Conservation (phyloP, 2,888 invertebrate species). For the Proisotoma minuta region DNA sequence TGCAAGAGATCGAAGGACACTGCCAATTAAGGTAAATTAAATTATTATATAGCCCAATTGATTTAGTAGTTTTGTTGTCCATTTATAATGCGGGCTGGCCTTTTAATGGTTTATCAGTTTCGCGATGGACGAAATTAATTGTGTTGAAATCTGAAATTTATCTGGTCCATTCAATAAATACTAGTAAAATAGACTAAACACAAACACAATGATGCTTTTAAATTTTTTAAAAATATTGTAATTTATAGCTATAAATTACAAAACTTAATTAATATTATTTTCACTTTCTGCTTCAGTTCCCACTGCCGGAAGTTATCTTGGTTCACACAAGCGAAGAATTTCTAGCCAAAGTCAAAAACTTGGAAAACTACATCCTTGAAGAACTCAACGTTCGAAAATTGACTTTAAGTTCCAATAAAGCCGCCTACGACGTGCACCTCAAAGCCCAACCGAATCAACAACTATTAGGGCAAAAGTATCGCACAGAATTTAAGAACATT, state of each 20-base stretch:
- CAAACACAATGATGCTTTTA: too few relatives aligned
- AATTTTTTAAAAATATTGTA: too few relatives aligned
- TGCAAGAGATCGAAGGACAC: constrained; percentile 83
- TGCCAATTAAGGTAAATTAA: constrained; percentile 71
- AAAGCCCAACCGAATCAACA: constrained; percentile 94
- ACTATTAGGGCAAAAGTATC: constrained; percentile 78
- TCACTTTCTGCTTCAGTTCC: constrained; percentile 60
- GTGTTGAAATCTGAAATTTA: neutral
- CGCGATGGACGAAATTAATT: constrained; percentile 37
- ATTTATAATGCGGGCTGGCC: constrained; percentile 33
- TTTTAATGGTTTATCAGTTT: constrained; percentile 26
- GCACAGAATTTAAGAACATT: constrained; percentile 83
- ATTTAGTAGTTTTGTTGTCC: too few relatives aligned
- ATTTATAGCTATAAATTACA: too few relatives aligned
- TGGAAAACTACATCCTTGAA: constrained; percentile 80
- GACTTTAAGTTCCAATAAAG: constrained; percentile 80
- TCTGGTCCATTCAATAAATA: too few relatives aligned
- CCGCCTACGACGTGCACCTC: constrained; percentile 83
- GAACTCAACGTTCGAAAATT: constrained; percentile 88
- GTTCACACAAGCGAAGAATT: constrained; percentile 78
- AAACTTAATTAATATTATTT: too few relatives aligned
- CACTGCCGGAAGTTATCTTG: constrained; percentile 90
- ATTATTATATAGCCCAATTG: too few relatives aligned
- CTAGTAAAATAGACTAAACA: too few relatives aligned
- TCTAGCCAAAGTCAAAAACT: constrained; percentile 69